Conservation (phyloP, 35 echinoderm and acorn worm genomes). For the Chiridota heheva region DNA sequence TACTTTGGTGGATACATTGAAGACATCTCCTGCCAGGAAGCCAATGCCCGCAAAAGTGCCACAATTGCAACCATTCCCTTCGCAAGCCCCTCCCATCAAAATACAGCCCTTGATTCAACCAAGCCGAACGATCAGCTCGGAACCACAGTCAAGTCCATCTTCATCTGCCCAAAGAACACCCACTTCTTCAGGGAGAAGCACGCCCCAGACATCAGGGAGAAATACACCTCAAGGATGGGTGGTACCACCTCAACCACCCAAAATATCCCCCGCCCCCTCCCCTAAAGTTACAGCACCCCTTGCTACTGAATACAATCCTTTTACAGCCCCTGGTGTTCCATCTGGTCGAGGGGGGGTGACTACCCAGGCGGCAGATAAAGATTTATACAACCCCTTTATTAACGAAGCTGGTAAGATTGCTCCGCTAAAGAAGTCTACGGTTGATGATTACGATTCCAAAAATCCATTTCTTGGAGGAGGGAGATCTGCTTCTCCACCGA, state of each 20-base stretch:
- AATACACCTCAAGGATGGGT: slow-evolving; percentile 31
- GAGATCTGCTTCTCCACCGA: slow-evolving; percentile 30
- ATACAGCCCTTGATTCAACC: slow-evolving; percentile 12
- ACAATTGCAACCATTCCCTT: slow-evolving; percentile 23
- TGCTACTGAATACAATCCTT: slow-evolving; percentile 31
- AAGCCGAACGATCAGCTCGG: neutral
- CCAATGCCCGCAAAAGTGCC: neutral
- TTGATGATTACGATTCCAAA: slow-evolving; percentile 30
- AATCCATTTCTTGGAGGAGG: slow-evolving; percentile 50
- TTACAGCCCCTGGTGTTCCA: too few species aligned
- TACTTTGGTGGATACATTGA: neutral
- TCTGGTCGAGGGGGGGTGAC: neutral
- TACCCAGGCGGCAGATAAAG: neutral
- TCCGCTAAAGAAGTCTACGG: too few species aligned
- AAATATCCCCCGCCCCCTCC: neutral
- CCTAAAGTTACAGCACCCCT: neutral
- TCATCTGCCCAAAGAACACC: slow-evolving; percentile 5
- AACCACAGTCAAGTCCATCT: slow-evolving; percentile 28
- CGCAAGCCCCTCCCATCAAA: slow-evolving; percentile 31
- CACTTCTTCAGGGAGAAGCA: slow-evolving; percentile 21
- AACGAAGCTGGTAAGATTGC: neutral
- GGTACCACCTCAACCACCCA: slow-evolving; percentile 31
- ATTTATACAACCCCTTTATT: slow-evolving; percentile 31
- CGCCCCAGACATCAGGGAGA: slow-evolving; percentile 48
- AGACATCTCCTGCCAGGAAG: slow-evolving; percentile 5